Evolutionary conservation across 1,140 invertebrate species (phyloP).

Genomic region (Ceratosolen fusciceps): DNA sequence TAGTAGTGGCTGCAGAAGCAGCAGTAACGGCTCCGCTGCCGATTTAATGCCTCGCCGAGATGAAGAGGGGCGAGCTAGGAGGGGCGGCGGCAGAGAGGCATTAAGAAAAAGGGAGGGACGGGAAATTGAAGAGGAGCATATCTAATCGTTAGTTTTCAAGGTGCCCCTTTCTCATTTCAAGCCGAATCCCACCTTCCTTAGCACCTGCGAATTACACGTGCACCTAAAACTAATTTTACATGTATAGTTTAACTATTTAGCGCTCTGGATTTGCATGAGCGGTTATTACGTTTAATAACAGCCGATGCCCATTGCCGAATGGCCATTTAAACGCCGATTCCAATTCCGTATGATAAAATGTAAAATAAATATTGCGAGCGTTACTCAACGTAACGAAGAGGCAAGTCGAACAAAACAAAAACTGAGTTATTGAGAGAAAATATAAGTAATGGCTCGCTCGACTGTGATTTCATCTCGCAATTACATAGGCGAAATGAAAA

Average conservation of each 20-base stretch:
- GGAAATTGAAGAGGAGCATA: conserved; percentile 11
- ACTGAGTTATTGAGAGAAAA: too few relatives aligned
- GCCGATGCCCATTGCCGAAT: background rate
- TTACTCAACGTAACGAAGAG: too few relatives aligned
- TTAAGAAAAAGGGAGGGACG: background rate
- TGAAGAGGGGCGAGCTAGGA: background rate
- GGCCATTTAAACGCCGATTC: too few relatives aligned
- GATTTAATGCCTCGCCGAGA: conserved; percentile 12
- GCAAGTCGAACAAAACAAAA: too few relatives aligned
- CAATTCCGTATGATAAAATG: background rate
- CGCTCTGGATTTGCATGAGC: background rate
- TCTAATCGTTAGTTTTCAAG: conserved; percentile 13
- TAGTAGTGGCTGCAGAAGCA: background rate
- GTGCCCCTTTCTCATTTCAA: background rate
- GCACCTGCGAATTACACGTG: conserved; percentile 1
- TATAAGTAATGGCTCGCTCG: too few relatives aligned
- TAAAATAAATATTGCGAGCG: background rate
- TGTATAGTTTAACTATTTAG: background rate
- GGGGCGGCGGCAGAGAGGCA: too few relatives aligned
- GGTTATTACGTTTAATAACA: background rate
- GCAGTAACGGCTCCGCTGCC: background rate
- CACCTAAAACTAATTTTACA: background rate
- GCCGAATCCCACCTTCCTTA: background rate
- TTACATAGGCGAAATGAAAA: too few relatives aligned
- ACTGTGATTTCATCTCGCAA: too few relatives aligned